phyloP scores from a whole-genome alignment of 2,797 vertebrate genomes.

The Tamandua tetradactyla region DNA sequence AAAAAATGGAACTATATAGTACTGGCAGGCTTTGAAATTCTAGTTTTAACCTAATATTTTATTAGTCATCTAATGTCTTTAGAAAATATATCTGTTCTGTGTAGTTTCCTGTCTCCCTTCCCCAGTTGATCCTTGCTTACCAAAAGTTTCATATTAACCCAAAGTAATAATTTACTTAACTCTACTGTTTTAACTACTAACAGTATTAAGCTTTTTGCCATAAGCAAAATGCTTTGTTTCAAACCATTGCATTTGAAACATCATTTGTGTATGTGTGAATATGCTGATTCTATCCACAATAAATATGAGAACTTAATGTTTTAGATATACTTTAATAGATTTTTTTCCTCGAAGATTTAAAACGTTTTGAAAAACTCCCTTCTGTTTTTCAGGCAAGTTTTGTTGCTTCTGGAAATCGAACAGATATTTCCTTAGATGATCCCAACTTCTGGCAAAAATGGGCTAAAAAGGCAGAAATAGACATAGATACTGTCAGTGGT shows the following conservation, averaged over 20 bases:
- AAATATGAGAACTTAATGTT: constrained; percentile 26
- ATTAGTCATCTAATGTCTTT: not conserved
- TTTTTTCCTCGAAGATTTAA: constrained; percentile 26
- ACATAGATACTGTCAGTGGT: constrained; percentile 94
- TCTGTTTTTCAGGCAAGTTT: constrained; percentile 94
- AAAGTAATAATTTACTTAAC: not conserved
- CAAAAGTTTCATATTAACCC: not conserved
- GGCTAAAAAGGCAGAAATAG: constrained; percentile 98
- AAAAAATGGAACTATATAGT: constrained; percentile 33
- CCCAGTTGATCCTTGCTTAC: not conserved
- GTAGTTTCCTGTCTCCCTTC: not conserved
- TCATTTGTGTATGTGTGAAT: not conserved
- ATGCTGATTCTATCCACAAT: not conserved
- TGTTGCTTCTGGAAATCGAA: constrained; percentile 98
- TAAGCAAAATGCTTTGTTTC: constrained; percentile 20
- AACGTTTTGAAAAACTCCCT: constrained; percentile 57
- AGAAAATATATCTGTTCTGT: not conserved
- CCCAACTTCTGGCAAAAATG: constrained; percentile 99
- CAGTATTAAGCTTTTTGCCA: not conserved
- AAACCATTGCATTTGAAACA: not conserved
- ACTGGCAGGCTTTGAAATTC: not conserved
- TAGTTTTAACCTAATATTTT: constrained; percentile 31
- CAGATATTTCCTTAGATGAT: constrained; percentile 98
- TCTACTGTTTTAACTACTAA: not conserved
- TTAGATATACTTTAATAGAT: constrained; percentile 3